phyloP scores from a whole-genome alignment of 1,140 invertebrate species.

The Drosophila paulistorum region DNA sequence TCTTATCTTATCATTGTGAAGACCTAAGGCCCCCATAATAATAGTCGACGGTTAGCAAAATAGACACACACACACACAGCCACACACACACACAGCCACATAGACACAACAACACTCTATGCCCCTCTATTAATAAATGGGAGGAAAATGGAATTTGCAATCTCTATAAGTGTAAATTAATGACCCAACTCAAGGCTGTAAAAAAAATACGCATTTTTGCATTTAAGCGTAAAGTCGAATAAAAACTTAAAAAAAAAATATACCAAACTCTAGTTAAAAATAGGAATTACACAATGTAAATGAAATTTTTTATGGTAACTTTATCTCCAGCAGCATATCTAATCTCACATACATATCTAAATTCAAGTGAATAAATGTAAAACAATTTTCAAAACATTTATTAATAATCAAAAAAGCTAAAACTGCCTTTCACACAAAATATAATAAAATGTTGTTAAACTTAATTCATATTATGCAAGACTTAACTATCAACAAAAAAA shows the following conservation, averaged over 20 bases:
- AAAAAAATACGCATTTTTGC: constrained; percentile 2
- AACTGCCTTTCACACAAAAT: background rate
- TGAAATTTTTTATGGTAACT: background rate
- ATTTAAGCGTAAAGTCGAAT: background rate
- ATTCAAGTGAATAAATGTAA: no score
- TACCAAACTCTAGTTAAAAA: background rate
- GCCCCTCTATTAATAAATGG: background rate
- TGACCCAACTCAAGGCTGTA: constrained; percentile 1
- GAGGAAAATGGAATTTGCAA: constrained; percentile 4
- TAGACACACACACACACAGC: background rate
- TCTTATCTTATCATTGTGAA: constrained; percentile 7
- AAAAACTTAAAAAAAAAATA: background rate
- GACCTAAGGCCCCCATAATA: constrained; percentile 7
- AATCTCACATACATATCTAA: background rate
- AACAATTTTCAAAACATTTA: no score
- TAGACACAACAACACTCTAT: background rate
- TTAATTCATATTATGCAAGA: background rate
- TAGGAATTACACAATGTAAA: background rate
- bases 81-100: no score
- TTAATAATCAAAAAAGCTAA: background rate
- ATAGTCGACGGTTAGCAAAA: background rate
- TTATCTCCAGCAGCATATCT: background rate
- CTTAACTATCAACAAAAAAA: constrained; percentile 1
- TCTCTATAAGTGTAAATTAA: constrained; percentile 10
- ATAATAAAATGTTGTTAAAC: background rate